Evolutionary conservation across 2,797 vertebrate genomes (phyloP), one percentile per base, ranked within the genome.

Genomic region (Hephaestus fuliginosus): DNA sequence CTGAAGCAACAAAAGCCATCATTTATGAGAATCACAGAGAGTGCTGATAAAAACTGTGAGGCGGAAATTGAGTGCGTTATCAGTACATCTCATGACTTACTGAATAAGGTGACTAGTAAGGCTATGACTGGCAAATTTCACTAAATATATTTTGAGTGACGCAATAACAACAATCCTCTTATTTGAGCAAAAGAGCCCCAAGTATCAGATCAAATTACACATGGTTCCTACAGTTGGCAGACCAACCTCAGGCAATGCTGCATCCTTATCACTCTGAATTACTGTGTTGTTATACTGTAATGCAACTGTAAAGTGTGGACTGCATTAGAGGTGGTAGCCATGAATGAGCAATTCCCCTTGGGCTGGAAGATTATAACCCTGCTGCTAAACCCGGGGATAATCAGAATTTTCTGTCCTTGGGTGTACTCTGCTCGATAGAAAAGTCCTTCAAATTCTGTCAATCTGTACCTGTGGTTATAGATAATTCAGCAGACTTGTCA

Each of bases 391-490:
- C 84, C 70, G 60, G 78, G 71, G 64, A 87, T 87, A 89, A 91
- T 92, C 88, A 8, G 30, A 83, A 79, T 86, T 82, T 74, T 82
- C 74, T 87, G 86, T 89, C 88, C 91, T 92, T 89, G 80, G 82
- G 80, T 82, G 33, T 66, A 51, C 70, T 86, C 46, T 7, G 69
- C 80, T 88, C 67, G 13, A 86, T 87, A 77, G 72, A 77, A 82
- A 87, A 87, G 82, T 91, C 91, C 89, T 91, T 91, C 86, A 90
- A 63, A 86, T 74, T 84, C 77, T 70, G 81, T 85, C 86, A 82
- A 72, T 86, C 70, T 85, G 53, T 61, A 82, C 86, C 87, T 86
- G 88, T 83, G 77, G 88, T 86, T 70, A 78, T 12, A 60, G 85
- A 82, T 82, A 85, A 87, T 51, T 86, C 71, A 65, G 62, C 65